Evolutionary conservation across 2,113 vertebrate genomes (phyloP), one percentile per base, ranked within the genome.

Genomic region (Chaetodon trifascialis): DNA sequence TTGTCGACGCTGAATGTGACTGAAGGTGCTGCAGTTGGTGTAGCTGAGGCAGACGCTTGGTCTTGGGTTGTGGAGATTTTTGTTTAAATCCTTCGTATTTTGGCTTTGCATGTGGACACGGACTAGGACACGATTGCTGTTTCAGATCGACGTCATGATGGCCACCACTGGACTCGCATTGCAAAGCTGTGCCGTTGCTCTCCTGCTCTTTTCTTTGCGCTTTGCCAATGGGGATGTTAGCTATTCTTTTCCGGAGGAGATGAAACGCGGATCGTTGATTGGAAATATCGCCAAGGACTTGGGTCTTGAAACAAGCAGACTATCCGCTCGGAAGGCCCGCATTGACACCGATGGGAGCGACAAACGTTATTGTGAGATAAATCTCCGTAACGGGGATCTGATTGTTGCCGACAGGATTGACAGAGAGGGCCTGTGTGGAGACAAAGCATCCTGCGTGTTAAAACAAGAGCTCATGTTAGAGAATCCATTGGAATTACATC

Each of bases 101-200:
- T 62, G 30, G 16, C 0, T 0, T 0, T 71, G 2, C 23, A 58
- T 0, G 5, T 69, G 8, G 14, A 3, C 7, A 17, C n/a, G 40
- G 51, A 56, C 7, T 0, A 63, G 46, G 3, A 51, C 9, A 38
- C 0, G 21, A 51, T 5, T 25, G 3, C 42, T 46, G 0, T 36
- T 17, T 67, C 21, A 30, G 7, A 2, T 12, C 0, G 17, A n/a
- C 16, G 7, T 11, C 15, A 79, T 0, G 55, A 77, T 84, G 84
- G 60, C 40, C 47, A 5, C 21, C 16, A 11, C 2, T 0, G 2
- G 0, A 21, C 23, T 56, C 7, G 4, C 9, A 40, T 40, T 0
- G 15, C 46, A 9, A 42, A 44, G 21, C 51, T 59, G 11, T 11
- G 5, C 1, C 4, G 11, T 72, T n/a, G 23, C 64, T 14, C 3